Evolutionary conservation across 2,888 invertebrate genomes (phyloP).

Genomic region (Macaria notata): DNA sequence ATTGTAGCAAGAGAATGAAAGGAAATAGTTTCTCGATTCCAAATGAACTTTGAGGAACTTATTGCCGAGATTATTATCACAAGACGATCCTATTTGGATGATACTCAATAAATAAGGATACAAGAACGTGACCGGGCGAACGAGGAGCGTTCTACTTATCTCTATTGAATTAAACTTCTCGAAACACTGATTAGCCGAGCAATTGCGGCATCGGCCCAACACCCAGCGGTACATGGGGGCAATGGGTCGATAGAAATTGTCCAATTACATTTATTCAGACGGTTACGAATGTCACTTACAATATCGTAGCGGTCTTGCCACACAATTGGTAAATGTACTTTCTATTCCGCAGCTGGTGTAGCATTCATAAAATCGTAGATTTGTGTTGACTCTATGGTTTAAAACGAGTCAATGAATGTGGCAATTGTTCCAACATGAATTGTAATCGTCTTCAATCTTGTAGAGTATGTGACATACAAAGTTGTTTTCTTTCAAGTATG

Average conservation of each 20-base stretch:
- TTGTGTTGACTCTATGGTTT: slow-evolving; percentile 20
- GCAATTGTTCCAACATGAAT: slow-evolving; percentile 12
- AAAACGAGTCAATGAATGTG: slow-evolving; percentile 17
- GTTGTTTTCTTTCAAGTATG: background rate
- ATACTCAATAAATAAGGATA: no score
- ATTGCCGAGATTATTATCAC: no score
- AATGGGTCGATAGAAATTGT: slow-evolving; percentile 76
- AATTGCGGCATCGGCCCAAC: slow-evolving; percentile 53
- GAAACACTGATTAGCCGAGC: slow-evolving; percentile 63
- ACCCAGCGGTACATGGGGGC: slow-evolving; percentile 64
- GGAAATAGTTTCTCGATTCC: background rate
- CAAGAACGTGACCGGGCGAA: slow-evolving; percentile 27
- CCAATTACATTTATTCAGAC: slow-evolving; percentile 78
- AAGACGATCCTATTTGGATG: no score
- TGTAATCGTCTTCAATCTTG: background rate
- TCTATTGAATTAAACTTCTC: slow-evolving; percentile 50
- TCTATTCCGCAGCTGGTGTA: slow-evolving; percentile 31
- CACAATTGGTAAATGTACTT: slow-evolving; percentile 43
- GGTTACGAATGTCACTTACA: slow-evolving; percentile 76
- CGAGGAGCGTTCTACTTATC: slow-evolving; percentile 37
- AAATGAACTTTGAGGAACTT: no score
- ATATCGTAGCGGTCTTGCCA: slow-evolving; percentile 65
- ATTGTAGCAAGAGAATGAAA: slow-evolving; percentile 1
- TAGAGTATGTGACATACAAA: background rate
- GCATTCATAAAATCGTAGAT: slow-evolving; percentile 33